Evolutionary conservation across 2,888 invertebrate species (phyloP).

Genomic region (Agapetus fuscipes): DNA sequence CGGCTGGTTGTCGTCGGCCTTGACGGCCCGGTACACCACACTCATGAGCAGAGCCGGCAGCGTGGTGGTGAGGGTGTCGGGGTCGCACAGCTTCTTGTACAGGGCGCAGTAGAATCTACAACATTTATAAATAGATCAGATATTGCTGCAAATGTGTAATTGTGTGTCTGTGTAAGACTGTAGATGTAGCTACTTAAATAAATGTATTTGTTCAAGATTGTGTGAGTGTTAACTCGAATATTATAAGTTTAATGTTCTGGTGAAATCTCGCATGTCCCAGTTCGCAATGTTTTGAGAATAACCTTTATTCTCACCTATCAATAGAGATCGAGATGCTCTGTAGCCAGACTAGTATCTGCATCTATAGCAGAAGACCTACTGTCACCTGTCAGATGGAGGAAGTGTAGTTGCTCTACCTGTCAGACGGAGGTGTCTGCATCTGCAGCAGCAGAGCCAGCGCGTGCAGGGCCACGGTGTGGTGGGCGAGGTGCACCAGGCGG

Average conservation of each 20-base stretch:
- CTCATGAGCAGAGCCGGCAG: conserved; percentile 76
- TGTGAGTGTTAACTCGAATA: no score
- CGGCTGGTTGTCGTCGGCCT: conserved; percentile 60
- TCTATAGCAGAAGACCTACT: background rate
- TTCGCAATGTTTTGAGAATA: no score
- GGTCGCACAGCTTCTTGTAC: conserved; percentile 76
- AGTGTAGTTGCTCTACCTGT: conserved; percentile 10
- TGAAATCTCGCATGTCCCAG: no score
- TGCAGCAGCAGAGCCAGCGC: conserved; percentile 46
- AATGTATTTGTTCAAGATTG: no score
- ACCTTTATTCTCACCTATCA: no score
- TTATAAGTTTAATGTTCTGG: no score
- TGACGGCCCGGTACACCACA: conserved; percentile 76
- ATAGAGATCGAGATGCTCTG: no score
- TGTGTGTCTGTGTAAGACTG: no score
- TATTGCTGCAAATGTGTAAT: conserved; percentile 1
- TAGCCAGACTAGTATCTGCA: no score
- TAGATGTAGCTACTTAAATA: no score
- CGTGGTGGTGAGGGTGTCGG: conserved; percentile 56
- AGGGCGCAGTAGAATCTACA: conserved; percentile 76
- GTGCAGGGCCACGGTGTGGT: conserved; percentile 45
- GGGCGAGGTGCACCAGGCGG: conserved; percentile 64
- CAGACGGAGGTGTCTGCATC: conserved; percentile 27
- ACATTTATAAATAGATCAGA: no score
- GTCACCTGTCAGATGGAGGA: background rate